A percentile compares a stretch with the other conserved stretches of the same genome.
phyloP scores from a whole-genome alignment of 2,113 vertebrate genomes.

The Helogale parvula region DNA sequence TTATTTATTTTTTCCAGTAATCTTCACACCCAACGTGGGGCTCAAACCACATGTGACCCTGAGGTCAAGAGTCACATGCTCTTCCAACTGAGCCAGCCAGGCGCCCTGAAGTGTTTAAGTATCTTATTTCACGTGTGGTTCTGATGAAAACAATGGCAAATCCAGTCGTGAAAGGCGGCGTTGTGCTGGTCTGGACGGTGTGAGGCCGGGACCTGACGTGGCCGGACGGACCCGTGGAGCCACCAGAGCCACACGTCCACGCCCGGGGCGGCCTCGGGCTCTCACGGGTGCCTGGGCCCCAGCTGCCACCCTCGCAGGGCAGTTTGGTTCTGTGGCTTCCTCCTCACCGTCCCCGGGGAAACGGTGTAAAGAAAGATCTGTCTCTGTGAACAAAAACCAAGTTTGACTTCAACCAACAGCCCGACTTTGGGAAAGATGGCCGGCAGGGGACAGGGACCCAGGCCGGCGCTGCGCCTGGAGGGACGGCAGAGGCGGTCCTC shows the following conservation, averaged over 20 bases:
- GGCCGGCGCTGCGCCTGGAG: too few relatives aligned
- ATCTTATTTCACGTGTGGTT: rapidly evolving
- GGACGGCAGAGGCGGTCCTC: neutral
- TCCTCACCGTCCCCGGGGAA: neutral
- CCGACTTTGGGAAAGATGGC: rapidly evolving
- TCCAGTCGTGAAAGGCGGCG: rapidly evolving
- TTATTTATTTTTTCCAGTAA: neutral
- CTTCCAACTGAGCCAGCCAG: neutral
- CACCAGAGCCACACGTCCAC: rapidly evolving
- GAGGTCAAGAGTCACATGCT: neutral
- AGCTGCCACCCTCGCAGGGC: rapidly evolving
- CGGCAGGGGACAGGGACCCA: neutral
- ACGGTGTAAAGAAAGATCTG: neutral
- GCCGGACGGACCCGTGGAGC: neutral
- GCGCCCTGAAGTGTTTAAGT: neutral
- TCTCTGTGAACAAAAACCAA: neutral
- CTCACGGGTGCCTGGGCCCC: rapidly evolving
- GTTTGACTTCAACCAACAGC: neutral
- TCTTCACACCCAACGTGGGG: neutral
- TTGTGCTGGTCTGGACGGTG: rapidly evolving
- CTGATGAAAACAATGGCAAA: neutral
- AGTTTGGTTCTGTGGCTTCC: neutral
- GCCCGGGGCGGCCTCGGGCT: rapidly evolving
- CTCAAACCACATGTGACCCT: neutral
- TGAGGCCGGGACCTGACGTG: neutral